Evolutionary conservation across 2,113 vertebrate species (phyloP).

Genomic region (Nibea coibor): DNA sequence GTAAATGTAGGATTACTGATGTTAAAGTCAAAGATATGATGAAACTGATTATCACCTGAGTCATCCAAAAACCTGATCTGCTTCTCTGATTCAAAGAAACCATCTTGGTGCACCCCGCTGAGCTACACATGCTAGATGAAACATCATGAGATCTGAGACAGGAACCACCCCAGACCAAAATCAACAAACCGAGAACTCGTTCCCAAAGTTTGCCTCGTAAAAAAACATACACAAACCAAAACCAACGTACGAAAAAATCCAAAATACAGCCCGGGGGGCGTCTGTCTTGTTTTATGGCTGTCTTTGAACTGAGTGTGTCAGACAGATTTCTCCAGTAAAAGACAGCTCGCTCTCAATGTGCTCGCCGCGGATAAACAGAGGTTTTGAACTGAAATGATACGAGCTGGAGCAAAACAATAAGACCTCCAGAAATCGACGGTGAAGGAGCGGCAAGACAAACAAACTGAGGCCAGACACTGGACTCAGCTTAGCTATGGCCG

Average conservation of each 20-base stretch:
- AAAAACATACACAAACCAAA: slow-evolving; percentile 40
- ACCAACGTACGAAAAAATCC: slow-evolving; percentile 43
- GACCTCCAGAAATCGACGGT: slow-evolving; percentile 54
- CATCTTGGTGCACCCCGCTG: background rate
- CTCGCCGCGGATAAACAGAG: slow-evolving; percentile 65
- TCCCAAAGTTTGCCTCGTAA: slow-evolving; percentile 44
- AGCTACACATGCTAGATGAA: slow-evolving; percentile 15
- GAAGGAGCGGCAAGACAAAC: slow-evolving; percentile 65
- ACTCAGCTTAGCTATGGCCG: slow-evolving; percentile 31
- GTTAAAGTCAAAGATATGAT: background rate
- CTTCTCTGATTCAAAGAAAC: slow-evolving; percentile 3
- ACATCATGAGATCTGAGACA: background rate
- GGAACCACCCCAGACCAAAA: slow-evolving; percentile 39
- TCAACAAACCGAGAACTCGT: slow-evolving; percentile 42
- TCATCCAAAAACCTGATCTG: background rate
- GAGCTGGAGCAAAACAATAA: slow-evolving; percentile 72
- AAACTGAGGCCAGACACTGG: slow-evolving; percentile 57
- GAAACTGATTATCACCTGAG: background rate
- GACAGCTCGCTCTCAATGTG: slow-evolving; percentile 61
- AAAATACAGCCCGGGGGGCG: slow-evolving; percentile 35
- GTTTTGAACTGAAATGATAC: slow-evolving; percentile 60
- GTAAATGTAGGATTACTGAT: background rate
- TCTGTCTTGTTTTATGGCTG: slow-evolving; percentile 51
- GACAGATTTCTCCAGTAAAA: slow-evolving; percentile 65
- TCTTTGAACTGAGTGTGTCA: slow-evolving; percentile 69